phyloP scores from a whole-genome alignment of 1,140 invertebrate genomes.

The Alviniconcha marisindica region DNA sequence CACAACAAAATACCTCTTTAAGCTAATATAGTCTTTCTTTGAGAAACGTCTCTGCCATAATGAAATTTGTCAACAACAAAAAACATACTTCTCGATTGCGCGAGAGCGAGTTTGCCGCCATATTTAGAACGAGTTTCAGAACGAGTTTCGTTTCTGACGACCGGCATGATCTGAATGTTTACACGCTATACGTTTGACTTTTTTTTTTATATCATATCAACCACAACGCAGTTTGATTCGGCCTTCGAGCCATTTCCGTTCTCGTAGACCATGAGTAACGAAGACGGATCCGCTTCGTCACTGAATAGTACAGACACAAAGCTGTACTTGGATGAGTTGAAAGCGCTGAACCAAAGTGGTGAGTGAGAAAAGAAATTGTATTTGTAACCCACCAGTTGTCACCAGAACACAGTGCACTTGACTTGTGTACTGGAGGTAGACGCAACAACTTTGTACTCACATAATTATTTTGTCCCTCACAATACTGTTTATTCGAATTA shows the following conservation, averaged over 20 bases:
- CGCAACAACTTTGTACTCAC: neutral
- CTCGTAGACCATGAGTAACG: constrained; percentile 29
- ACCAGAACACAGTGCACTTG: too few relatives aligned
- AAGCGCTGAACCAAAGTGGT: constrained; percentile 33
- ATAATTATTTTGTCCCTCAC: neutral
- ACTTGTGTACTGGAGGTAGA: neutral
- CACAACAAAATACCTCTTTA: too few relatives aligned
- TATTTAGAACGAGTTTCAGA: constrained; percentile 44
- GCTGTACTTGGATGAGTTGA: constrained; percentile 46
- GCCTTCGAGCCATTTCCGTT: neutral
- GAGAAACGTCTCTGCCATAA: too few relatives aligned
- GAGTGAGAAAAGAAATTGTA: neutral
- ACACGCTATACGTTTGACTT: neutral
- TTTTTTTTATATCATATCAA: neutral
- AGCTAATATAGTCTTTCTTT: too few relatives aligned
- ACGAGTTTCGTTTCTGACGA: constrained; percentile 30
- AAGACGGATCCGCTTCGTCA: constrained; percentile 35
- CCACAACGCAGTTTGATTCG: neutral
- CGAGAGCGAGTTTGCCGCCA: constrained; percentile 45
- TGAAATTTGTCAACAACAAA: too few relatives aligned
- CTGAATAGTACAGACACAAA: constrained; percentile 51
- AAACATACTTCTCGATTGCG: neutral
- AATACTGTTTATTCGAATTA: neutral
- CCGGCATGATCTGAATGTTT: constrained; percentile 29
- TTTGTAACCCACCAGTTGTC: too few relatives aligned